Percentiles rank a stretch among this genome's conserved stretches.
These are phyloP conservation scores for Nesogale talazaci DNA, from an alignment of 2,113 vertebrate species.

Conservation along the genomic window DNA sequence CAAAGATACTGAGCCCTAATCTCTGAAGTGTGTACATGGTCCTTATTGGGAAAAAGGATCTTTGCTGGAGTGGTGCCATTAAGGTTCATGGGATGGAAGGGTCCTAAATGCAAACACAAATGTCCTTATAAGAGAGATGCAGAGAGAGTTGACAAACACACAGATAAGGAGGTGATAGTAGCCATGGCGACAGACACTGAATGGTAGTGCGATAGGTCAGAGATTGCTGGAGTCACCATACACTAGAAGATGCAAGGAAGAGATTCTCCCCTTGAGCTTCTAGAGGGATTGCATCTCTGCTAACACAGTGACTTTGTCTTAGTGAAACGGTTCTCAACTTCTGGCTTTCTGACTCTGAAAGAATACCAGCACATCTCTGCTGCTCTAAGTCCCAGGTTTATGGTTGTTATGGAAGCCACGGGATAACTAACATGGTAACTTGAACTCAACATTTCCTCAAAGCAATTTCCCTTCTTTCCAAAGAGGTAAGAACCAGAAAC, in stretches of 20 bases:
- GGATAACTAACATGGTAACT: background rate
- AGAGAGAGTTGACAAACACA: background rate
- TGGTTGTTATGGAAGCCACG: background rate
- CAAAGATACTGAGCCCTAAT: background rate
- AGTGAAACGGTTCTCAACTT: conserved; percentile 11
- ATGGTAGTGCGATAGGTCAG: background rate
- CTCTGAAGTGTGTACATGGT: background rate
- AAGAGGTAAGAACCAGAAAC: background rate
- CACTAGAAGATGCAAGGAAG: background rate
- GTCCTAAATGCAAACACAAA: background rate
- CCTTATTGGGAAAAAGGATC: background rate
- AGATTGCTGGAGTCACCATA: background rate
- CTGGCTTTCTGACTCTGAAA: background rate
- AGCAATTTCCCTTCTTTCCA: background rate
- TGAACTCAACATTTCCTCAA: conserved; percentile 3
- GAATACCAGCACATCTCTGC: background rate
- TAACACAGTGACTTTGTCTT: background rate
- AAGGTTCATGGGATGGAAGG: background rate
- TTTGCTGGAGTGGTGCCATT: background rate
- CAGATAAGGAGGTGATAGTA: background rate
- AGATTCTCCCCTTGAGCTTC: background rate
- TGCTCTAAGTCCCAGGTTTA: background rate
- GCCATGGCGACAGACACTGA: background rate
- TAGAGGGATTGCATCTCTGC: background rate
- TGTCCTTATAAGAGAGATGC: background rate